These are phyloP conservation scores for Catostomus latipinnis DNA, from an alignment of 2,797 vertebrate species.

Conservation along the genomic window DNA sequence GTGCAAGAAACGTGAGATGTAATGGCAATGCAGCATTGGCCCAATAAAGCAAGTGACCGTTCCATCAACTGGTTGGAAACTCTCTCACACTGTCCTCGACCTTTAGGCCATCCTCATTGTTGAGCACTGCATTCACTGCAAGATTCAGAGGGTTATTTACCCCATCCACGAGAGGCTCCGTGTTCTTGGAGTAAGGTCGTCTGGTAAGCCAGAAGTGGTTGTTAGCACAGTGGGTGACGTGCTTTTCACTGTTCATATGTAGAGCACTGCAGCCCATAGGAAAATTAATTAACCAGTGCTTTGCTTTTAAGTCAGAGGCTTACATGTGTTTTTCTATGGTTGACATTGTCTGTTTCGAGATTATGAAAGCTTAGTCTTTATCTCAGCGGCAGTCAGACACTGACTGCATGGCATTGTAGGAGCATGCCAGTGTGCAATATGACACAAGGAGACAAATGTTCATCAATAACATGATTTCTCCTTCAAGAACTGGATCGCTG, in stretches of 20 bases:
- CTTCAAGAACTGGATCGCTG: constrained; percentile 44
- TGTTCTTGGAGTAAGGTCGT: constrained; percentile 21
- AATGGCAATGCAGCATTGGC: too few relatives aligned
- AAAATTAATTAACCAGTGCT: constrained; percentile 44
- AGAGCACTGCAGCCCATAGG: constrained; percentile 20
- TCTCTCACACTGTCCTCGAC: too few relatives aligned
- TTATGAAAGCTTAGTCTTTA: constrained; percentile 38
- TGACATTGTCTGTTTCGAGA: constrained; percentile 43
- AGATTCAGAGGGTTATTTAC: constrained; percentile 45
- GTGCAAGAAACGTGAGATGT: too few relatives aligned
- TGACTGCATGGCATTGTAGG: constrained; percentile 35
- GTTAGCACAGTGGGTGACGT: constrained; percentile 1
- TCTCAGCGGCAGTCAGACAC: neutral
- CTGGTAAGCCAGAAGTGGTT: constrained; percentile 1
- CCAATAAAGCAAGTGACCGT: too few relatives aligned
- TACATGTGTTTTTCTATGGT: constrained; percentile 25
- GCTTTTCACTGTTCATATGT: constrained; percentile 3
- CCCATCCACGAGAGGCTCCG: constrained; percentile 6
- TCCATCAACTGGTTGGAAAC: too few relatives aligned
- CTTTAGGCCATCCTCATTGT: too few relatives aligned
- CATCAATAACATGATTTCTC: constrained; percentile 56
- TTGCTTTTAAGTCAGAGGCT: constrained; percentile 26
- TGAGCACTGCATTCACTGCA: too few relatives aligned
- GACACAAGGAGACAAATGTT: constrained; percentile 34
- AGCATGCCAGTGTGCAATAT: constrained; percentile 23